phyloP scores from a whole-genome alignment of 2,888 invertebrate species.

The Apocheima hispidaria region DNA sequence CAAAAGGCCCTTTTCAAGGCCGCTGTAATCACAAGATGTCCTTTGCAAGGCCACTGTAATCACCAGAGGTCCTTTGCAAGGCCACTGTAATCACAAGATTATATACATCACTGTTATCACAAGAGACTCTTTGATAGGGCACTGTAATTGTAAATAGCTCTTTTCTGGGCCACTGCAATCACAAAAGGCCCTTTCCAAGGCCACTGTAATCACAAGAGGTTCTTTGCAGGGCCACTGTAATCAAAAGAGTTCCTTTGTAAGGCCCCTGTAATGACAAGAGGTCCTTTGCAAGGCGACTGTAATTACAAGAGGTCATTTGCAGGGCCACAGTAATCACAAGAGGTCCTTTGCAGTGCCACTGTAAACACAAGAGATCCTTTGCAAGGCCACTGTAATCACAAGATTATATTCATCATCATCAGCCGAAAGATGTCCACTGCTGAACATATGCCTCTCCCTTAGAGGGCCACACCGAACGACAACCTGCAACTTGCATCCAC shows the following conservation, averaged over 20 bases:
- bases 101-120: conserved; percentile 33
- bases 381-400: conserved; percentile 23
- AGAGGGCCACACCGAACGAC: no score
- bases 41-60: conserved; percentile 16
- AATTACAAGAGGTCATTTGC: conserved; percentile 1
- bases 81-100: conserved; percentile 29
- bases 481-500: no score
- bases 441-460: no score
- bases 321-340: not conserved
- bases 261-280: conserved; percentile 19
- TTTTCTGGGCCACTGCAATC: conserved; percentile 32
- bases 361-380: conserved; percentile 9
- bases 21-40: conserved; percentile 11
- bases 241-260: not conserved
- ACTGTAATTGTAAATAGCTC: conserved; percentile 22
- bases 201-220: not conserved
- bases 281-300: conserved; percentile 37
- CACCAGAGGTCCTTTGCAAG: conserved; percentile 11
- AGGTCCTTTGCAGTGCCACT: conserved; percentile 14
- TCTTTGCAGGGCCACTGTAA: not conserved
- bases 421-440: no score
- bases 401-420: no score
- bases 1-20: conserved; percentile 13
- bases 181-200: conserved; percentile 26
- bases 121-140: conserved; percentile 36